Base-by-base conservation (phyloP, 2,797 vertebrate species). In the Furcifer pardalis region DNA sequence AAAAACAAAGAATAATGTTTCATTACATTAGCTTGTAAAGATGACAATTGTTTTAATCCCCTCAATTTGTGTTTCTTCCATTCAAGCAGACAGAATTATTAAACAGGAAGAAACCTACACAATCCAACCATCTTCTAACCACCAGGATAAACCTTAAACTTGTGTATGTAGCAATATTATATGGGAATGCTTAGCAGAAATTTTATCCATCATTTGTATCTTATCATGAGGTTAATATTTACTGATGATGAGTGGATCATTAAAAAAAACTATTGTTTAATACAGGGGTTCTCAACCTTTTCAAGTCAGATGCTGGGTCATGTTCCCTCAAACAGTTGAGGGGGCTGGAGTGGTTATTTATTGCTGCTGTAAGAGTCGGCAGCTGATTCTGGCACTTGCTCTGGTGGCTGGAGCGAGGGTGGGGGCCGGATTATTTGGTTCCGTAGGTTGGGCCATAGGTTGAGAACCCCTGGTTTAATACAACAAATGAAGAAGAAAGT, bases 1-100 rank as follows among this genome's bases (percentile, higher is more conserved):
- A 25, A 91, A 87, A 1, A 87, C 12, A 77, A 30, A 82, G 49
- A 71, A 77, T 59, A 79, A 83, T 42, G 10, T 0, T 27, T 82
- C 46, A 75, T 71, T 72, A 80, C 1, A 56, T 3, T n/a, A 63
- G 32, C 30, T 13, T 42, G 23, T 19, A 83, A 89, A 37, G 81
- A 17, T 7, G 15, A 71, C n/a, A 77, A 86, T 65, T 12, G 15
- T 77, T 52, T 72, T 40, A 2, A 37, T 27, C 23, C 6, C 25
- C 0, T 0, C 1, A 76, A 30, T 25, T 63, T n/a, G n/a, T n/a
- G n/a, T n/a, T 3, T 56, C 27, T 17, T 77, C 74, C 42, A 76
- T 0, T 76, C 35, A 74, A 85, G 71, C 7, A 32, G 37, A 69
- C 2, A 75, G 1, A 13, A 52, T 42, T 80, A 82, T 63, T 49